A percentile compares a stretch with the other conserved stretches of the same genome.
Conservation (phyloP, 30 jellyfish, hydroid and myxozoan species). For the Hydra vulgaris region DNA sequence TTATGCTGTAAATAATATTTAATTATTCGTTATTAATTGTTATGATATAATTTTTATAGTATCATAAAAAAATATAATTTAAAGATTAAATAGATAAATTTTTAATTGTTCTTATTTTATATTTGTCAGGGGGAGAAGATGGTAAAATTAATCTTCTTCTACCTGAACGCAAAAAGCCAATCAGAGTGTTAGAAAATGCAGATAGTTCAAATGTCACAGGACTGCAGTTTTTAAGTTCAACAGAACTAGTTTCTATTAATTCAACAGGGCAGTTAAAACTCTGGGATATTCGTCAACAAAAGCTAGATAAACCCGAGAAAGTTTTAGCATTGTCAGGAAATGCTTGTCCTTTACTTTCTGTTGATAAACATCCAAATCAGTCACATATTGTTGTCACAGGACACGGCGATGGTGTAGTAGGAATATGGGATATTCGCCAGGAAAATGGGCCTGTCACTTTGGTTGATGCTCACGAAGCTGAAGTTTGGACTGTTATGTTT, state of each 20-base stretch:
- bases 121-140: constrained; percentile 75
- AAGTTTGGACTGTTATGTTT: constrained; percentile 82
- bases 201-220: constrained; percentile 68
- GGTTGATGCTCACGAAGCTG: constrained; percentile 70
- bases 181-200: constrained; percentile 33
- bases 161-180: constrained; percentile 42
- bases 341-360: constrained; percentile 57
- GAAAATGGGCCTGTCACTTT: constrained; percentile 68
- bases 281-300: constrained; percentile 57
- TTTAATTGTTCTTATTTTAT: background rate
- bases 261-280: constrained; percentile 70
- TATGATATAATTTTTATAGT: background rate
- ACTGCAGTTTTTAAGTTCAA: constrained; percentile 24
- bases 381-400: constrained; percentile 80
- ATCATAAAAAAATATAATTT: background rate
- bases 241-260: constrained; percentile 50
- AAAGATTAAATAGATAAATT: background rate
- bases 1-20: too few species aligned
- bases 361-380: constrained; percentile 87
- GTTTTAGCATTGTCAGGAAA: constrained; percentile 57
- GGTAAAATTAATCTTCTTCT: constrained; percentile 51
- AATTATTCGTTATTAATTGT: too few species aligned
- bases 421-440: constrained; percentile 82
- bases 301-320: constrained; percentile 41
- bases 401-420: constrained; percentile 78